Conservation (phyloP, 2,113 vertebrate genomes). For the Callopanchax toddi region DNA sequence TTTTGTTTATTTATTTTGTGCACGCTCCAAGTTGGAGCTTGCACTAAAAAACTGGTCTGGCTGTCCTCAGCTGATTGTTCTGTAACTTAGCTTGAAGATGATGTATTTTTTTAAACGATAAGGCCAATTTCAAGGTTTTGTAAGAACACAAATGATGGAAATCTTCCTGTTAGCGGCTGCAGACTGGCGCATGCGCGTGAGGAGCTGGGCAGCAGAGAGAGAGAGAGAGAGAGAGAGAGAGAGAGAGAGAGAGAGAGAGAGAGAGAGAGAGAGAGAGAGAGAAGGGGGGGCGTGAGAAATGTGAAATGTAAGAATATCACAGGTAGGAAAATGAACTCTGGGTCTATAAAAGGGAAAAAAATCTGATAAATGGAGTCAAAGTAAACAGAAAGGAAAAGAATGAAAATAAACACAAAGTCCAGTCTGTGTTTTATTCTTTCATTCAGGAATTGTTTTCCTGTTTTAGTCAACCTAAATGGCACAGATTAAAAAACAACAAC, state of each 20-base stretch:
- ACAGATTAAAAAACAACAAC: no score
- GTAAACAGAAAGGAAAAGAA: no score
- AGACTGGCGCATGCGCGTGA: constrained; percentile 65
- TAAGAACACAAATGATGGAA: constrained; percentile 44
- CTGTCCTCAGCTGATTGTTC: constrained; percentile 55
- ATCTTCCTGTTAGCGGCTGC: constrained; percentile 38
- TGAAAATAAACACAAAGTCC: no score
- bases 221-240: constrained; percentile 9
- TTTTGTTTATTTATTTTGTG: constrained; percentile 15
- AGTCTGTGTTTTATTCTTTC: no score
- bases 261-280: constrained; percentile 17
- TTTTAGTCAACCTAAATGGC: no score
- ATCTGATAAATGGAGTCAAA: no score
- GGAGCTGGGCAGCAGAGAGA: not conserved
- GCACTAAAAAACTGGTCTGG: constrained; percentile 6
- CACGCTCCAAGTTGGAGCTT: no score
- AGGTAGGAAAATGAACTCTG: not conserved
- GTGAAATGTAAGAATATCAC: constrained; percentile 4
- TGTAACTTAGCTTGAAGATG: constrained; percentile 19
- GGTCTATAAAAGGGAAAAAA: no score
- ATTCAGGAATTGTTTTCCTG: no score
- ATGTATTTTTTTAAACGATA: constrained; percentile 22
- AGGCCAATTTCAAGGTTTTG: constrained; percentile 35
- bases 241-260: constrained; percentile 48
- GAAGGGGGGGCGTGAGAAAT: constrained; percentile 37